phyloP scores from a whole-genome alignment of 2,888 invertebrate species.

The Parascotia fuliginaria region DNA sequence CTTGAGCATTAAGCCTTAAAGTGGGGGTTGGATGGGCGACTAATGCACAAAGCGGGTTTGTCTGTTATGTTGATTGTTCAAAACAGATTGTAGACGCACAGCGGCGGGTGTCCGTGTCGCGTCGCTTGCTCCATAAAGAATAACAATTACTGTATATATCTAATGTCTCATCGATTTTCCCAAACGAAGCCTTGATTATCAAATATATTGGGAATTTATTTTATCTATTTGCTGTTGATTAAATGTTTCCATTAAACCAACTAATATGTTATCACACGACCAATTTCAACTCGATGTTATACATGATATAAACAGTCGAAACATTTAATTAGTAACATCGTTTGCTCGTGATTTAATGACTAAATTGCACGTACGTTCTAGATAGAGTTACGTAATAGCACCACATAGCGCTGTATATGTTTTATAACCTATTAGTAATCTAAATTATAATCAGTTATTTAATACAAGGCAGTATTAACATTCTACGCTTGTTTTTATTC shows the following conservation, averaged over 20 bases:
- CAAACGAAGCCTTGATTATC: slow-evolving; percentile 15
- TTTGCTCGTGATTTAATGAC: too few species aligned
- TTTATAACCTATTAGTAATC: too few species aligned
- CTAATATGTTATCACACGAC: not conserved
- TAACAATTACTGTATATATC: slow-evolving; percentile 52
- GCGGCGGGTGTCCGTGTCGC: slow-evolving; percentile 25
- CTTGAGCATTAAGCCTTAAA: slow-evolving; percentile 43
- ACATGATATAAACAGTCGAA: too few species aligned
- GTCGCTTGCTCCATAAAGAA: too few species aligned
- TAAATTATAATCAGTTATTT: too few species aligned
- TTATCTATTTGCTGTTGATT: not conserved
- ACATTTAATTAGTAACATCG: too few species aligned
- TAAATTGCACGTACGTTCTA: too few species aligned
- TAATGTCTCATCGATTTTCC: slow-evolving; percentile 32
- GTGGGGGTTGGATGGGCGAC: slow-evolving; percentile 37
- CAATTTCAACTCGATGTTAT: too few species aligned
- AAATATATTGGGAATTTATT: slow-evolving; percentile 1
- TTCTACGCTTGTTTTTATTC: too few species aligned
- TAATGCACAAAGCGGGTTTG: slow-evolving; percentile 66
- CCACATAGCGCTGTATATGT: too few species aligned
- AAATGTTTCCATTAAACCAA: not conserved
- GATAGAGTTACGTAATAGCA: too few species aligned
- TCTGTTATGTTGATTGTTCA: slow-evolving; percentile 63
- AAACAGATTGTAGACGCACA: slow-evolving; percentile 59
- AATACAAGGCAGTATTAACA: too few species aligned